These are phyloP conservation scores for Xiphorhynchus elegans DNA, from an alignment of 2,113 vertebrate genomes.

Conservation along the genomic window DNA sequence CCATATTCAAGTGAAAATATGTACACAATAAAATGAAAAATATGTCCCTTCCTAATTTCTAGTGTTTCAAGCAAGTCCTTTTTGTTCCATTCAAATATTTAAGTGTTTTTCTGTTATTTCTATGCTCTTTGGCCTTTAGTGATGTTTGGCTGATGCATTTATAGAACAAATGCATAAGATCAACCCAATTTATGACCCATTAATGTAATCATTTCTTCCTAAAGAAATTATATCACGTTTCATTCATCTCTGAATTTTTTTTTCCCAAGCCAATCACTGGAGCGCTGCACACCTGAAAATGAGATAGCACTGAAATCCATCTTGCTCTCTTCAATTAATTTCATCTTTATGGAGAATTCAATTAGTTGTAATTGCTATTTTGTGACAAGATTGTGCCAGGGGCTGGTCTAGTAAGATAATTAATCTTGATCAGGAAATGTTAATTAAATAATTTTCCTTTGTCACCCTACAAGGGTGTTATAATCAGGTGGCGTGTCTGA, in stretches of 20 bases:
- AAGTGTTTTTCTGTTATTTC: neutral
- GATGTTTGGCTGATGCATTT: neutral
- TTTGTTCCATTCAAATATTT: neutral
- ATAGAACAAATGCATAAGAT: neutral
- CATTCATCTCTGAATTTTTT: neutral
- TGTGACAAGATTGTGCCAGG: neutral
- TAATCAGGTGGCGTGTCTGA: neutral
- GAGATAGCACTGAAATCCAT: neutral
- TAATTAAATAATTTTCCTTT: neutral
- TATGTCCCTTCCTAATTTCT: neutral
- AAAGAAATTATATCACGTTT: neutral
- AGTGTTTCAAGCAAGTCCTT: neutral
- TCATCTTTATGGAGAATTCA: slow-evolving; percentile 10
- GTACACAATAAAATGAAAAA: neutral
- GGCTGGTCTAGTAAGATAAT: neutral
- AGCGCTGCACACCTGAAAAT: slow-evolving; percentile 32
- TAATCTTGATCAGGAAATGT: neutral
- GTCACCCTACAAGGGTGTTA: neutral
- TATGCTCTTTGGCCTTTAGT: neutral
- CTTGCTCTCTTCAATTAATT: slow-evolving; percentile 10
- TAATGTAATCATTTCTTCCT: neutral
- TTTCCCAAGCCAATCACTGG: neutral
- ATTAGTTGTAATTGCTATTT: slow-evolving; percentile 47
- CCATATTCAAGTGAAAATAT: neutral
- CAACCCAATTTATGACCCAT: neutral